phyloP scores from a whole-genome alignment of 2,888 invertebrate genomes.

The Mycalesis mineus region DNA sequence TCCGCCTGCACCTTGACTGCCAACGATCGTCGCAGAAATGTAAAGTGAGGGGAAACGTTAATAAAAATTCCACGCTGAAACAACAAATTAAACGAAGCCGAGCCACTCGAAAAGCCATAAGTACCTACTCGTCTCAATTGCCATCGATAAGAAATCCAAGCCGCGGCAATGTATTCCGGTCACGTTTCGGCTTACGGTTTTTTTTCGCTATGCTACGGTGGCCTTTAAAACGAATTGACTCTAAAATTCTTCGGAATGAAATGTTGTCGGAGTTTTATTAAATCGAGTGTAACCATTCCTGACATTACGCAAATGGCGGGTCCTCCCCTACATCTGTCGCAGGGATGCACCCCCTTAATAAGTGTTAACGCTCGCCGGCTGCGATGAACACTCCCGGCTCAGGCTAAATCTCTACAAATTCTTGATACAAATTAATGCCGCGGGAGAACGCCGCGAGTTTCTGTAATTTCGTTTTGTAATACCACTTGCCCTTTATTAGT shows the following conservation, averaged over 20 bases:
- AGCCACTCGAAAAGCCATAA: conserved; percentile 79
- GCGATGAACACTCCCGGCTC: conserved; percentile 72
- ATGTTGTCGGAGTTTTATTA: conserved; percentile 77
- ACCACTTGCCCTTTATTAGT: conserved; percentile 33
- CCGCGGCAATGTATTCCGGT: conserved; percentile 73
- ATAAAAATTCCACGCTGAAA: conserved; percentile 77
- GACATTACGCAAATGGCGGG: conserved; percentile 77
- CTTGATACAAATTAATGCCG: conserved; percentile 77
- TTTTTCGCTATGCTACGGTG: conserved; percentile 71
- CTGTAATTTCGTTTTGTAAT: conserved; percentile 71
- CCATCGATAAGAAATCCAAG: conserved; percentile 78
- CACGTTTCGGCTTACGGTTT: conserved; percentile 76
- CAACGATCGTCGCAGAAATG: conserved; percentile 46
- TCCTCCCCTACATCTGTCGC: conserved; percentile 78
- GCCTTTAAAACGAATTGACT: conserved; percentile 77
- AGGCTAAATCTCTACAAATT: conserved; percentile 77
- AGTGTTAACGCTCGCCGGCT: conserved; percentile 77
- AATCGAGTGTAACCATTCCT: conserved; percentile 79
- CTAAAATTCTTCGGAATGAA: conserved; percentile 77
- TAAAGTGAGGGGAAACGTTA: conserved; percentile 73
- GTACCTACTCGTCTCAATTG: conserved; percentile 76
- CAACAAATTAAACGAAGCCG: conserved; percentile 79
- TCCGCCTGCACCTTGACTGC: conserved; percentile 12
- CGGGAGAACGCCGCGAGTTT: conserved; percentile 58
- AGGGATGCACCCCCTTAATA: conserved; percentile 78